A percentile compares a stretch with the other conserved stretches of the same genome.
Evolutionary conservation across 1,140 invertebrate genomes (phyloP).

Genomic region (Drosophila albomicans): DNA sequence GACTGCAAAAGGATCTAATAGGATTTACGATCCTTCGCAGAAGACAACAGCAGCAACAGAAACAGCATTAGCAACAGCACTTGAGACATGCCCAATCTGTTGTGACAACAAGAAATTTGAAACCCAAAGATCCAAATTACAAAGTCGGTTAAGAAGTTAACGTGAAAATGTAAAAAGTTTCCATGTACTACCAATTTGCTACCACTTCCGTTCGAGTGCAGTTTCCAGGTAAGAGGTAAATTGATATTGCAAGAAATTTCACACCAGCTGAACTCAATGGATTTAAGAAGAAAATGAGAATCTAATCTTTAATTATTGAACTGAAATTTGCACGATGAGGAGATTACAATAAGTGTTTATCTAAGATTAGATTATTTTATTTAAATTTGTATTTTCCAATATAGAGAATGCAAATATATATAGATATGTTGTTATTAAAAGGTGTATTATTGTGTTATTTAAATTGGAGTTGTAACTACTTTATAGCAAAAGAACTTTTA

Average conservation of each 20-base stretch:
- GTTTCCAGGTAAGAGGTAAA: constrained; percentile 38
- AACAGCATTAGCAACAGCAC: constrained; percentile 13
- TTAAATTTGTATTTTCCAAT: too few relatives aligned
- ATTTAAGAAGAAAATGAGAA: background rate
- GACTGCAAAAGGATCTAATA: constrained; percentile 58
- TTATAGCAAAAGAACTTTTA: too few relatives aligned
- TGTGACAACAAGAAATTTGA: constrained; percentile 75
- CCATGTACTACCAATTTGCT: constrained; percentile 26
- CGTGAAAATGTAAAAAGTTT: constrained; percentile 31
- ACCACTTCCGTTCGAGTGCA: constrained; percentile 19
- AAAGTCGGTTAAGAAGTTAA: constrained; percentile 56
- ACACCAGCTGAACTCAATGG: constrained; percentile 5
- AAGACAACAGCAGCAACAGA: background rate
- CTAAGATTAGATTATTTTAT: background rate
- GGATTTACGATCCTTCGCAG: constrained; percentile 70
- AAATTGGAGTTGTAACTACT: too few relatives aligned
- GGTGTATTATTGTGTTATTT: too few relatives aligned
- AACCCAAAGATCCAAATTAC: constrained; percentile 38
- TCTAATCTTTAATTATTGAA: background rate
- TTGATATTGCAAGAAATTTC: constrained; percentile 20
- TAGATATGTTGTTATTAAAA: too few relatives aligned
- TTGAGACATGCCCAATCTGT: constrained; percentile 49
- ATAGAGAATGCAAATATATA: background rate
- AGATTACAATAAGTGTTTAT: too few relatives aligned
- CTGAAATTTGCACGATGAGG: background rate